Evolutionary conservation across 2,113 vertebrate species (phyloP).

Genomic region (Callocephalon fimbriatum): DNA sequence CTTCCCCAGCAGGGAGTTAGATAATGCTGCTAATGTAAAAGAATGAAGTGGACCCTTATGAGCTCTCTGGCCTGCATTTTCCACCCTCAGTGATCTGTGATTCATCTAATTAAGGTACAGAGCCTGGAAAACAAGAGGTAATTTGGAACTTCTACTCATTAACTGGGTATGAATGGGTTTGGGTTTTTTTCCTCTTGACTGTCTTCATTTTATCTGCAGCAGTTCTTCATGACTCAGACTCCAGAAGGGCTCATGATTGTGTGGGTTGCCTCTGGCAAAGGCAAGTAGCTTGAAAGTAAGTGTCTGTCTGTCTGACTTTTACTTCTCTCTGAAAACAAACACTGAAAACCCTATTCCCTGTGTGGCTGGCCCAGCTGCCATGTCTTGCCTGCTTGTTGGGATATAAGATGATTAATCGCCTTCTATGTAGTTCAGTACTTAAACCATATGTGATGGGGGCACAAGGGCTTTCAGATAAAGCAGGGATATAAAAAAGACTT

Average conservation of each 20-base stretch:
- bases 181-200: conserved; percentile 5
- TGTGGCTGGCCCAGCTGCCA: conserved; percentile 27
- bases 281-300: conserved; percentile 52
- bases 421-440: conserved; percentile 58
- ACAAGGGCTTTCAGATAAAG: conserved; percentile 59
- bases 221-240: conserved; percentile 55
- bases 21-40: conserved; percentile 42
- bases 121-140: conserved; percentile 43
- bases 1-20: background rate
- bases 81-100: conserved; percentile 13
- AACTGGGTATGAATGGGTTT: conserved; percentile 28
- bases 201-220: conserved; percentile 20
- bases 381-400: background rate
- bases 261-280: conserved; percentile 66
- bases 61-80: conserved; percentile 13
- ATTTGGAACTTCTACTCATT: conserved; percentile 46
- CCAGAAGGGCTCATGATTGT: conserved; percentile 54
- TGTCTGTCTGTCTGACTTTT: conserved; percentile 55
- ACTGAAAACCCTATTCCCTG: conserved; percentile 49
- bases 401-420: conserved; percentile 54
- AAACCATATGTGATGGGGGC: conserved; percentile 22
- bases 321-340: conserved; percentile 53
- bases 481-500: conserved; percentile 59
- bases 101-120: conserved; percentile 66
- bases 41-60: conserved; percentile 29